Percentiles rank a stretch among this genome's conserved stretches.
phyloP scores from a whole-genome alignment of 2,797 vertebrate genomes.

The Karalla daura region DNA sequence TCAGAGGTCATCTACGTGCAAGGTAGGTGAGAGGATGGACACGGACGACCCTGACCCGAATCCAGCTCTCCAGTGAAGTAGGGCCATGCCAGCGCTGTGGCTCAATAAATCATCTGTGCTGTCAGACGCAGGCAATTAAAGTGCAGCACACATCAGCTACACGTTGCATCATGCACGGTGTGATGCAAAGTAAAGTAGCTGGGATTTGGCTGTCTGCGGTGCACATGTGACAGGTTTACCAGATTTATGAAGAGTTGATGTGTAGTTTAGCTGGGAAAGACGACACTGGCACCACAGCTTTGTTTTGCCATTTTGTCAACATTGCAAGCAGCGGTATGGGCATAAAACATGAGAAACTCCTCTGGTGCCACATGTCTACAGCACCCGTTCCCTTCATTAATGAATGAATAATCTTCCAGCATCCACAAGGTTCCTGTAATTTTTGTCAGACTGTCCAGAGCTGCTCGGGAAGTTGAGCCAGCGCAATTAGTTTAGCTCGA shows the following conservation, averaged over 20 bases:
- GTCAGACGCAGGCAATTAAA: not conserved
- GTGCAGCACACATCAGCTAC: not conserved
- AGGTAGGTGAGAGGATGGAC: slow-evolving; percentile 43
- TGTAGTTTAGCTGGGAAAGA: not conserved
- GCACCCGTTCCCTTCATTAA: not conserved
- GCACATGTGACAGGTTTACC: slow-evolving; percentile 3
- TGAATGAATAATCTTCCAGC: not conserved
- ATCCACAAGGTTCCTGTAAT: not conserved
- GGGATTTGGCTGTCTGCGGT: not conserved
- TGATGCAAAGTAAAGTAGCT: not conserved
- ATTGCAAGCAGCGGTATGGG: not conserved
- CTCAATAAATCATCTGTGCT: not conserved
- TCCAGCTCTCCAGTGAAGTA: slow-evolving; percentile 14
- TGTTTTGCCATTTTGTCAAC: not conserved
- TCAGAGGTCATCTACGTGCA: slow-evolving; percentile 57
- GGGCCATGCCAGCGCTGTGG: slow-evolving; percentile 1
- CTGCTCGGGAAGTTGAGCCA: too few species aligned
- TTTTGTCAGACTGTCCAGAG: not conserved
- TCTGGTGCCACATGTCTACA: not conserved
- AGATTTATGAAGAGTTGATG: not conserved
- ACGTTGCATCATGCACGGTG: too few species aligned
- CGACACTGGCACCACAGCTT: not conserved
- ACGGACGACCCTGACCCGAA: slow-evolving; percentile 20
- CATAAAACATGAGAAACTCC: not conserved
- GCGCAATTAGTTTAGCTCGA: too few species aligned